phyloP scores from a whole-genome alignment of 2,797 vertebrate species.

The Carapus acus region DNA sequence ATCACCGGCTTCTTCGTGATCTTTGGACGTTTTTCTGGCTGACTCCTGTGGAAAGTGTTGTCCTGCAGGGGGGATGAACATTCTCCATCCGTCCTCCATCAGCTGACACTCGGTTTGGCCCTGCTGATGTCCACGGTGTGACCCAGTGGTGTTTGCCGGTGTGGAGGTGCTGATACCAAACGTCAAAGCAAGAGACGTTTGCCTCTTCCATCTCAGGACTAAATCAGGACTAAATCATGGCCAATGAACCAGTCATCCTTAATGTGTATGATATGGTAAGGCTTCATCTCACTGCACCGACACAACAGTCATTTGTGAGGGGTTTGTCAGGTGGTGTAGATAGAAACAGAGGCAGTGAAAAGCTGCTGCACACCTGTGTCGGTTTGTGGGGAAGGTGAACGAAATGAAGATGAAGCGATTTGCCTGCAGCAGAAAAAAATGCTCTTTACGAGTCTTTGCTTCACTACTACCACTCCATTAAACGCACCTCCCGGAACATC shows the following conservation, averaged over 20 bases:
- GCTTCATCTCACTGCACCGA: neutral
- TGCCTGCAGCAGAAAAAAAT: neutral
- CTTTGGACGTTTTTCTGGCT: neutral
- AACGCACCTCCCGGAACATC: no score
- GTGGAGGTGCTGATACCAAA: conserved; percentile 42
- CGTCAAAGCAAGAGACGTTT: conserved; percentile 63
- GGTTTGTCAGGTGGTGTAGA: conserved; percentile 7
- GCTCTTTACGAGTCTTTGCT: neutral
- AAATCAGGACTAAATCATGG: conserved; percentile 77
- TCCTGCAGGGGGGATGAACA: conserved; percentile 33
- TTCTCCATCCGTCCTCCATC: conserved; percentile 10
- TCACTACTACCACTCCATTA: no score
- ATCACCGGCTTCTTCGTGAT: conserved; percentile 4
- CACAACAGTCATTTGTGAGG: neutral
- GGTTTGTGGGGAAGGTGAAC: conserved; percentile 4
- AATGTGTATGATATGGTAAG: conserved; percentile 97
- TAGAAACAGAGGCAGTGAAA: conserved; percentile 14
- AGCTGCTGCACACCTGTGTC: conserved; percentile 20
- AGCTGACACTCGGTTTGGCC: conserved; percentile 14
- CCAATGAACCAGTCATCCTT: conserved; percentile 92
- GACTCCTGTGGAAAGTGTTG: conserved; percentile 1
- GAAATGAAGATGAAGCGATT: neutral
- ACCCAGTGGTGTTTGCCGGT: conserved; percentile 54
- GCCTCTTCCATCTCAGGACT: conserved; percentile 69
- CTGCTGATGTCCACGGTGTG: conserved; percentile 27